Percentiles rank a stretch among this genome's conserved stretches.
Evolutionary conservation across 2,113 vertebrate genomes (phyloP).

Genomic region (Cheirogaleus medius): DNA sequence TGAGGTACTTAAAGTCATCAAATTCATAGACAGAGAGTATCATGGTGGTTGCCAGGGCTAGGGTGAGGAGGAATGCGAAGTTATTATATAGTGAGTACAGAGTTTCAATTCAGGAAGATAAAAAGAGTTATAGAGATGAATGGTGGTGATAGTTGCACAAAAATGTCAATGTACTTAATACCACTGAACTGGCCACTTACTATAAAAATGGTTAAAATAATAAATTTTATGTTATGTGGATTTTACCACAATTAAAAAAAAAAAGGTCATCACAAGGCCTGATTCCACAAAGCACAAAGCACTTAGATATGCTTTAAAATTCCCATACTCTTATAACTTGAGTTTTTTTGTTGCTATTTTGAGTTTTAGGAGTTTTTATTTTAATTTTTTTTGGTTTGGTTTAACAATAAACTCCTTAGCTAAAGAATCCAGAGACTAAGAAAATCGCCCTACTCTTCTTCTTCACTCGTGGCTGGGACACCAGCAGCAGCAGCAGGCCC

Average conservation of each 20-base stretch:
- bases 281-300: not conserved
- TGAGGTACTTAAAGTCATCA: not conserved
- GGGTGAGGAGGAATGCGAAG: not conserved
- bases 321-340: not conserved
- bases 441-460: slow-evolving; percentile 16
- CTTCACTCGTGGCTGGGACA: not conserved
- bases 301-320: not conserved
- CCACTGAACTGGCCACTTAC: not conserved
- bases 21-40: not conserved
- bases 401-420: slow-evolving; percentile 38
- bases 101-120: not conserved
- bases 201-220: not conserved
- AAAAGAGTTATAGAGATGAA: not conserved
- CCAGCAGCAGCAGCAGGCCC: not conserved
- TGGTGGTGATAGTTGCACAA: not conserved
- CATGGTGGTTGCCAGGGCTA: not conserved
- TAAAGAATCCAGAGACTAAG: not conserved
- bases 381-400: not conserved
- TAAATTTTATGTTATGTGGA: not conserved
- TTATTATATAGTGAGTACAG: not conserved
- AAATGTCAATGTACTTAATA: not conserved
- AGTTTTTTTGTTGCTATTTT: not conserved
- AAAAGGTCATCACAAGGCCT: not conserved
- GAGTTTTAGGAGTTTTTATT: too few species aligned
- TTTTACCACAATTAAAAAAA: not conserved